phyloP scores from a whole-genome alignment of 1,140 invertebrate genomes.

The Aphis gossypii region DNA sequence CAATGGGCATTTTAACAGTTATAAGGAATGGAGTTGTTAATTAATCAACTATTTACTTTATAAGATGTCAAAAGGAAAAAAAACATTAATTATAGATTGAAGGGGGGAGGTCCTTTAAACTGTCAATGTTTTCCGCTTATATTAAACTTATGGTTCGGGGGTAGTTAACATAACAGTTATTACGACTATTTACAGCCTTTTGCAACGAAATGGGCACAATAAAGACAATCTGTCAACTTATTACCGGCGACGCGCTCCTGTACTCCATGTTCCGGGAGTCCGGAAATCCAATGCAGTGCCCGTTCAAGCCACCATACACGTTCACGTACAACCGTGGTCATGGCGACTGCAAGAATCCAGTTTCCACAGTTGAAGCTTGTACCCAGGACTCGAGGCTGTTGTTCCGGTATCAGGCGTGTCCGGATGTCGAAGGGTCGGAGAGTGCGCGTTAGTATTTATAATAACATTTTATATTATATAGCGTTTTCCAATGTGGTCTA shows the following conservation, averaged over 20 bases:
- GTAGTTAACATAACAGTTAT: neutral
- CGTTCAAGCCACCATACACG: slow-evolving; percentile 78
- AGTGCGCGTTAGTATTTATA: slow-evolving; percentile 72
- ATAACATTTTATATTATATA: neutral
- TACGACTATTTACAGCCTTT: slow-evolving; percentile 66
- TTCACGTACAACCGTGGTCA: slow-evolving; percentile 82
- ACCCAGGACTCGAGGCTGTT: slow-evolving; percentile 71
- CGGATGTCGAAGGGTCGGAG: slow-evolving; percentile 71
- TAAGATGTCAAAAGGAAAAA: neutral
- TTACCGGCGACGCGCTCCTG: slow-evolving; percentile 75
- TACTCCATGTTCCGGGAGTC: slow-evolving; percentile 78
- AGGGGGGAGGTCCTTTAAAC: neutral
- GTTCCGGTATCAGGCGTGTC: slow-evolving; percentile 73
- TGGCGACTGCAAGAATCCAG: slow-evolving; percentile 77
- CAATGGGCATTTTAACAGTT: neutral
- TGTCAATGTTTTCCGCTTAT: neutral
- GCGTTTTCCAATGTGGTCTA: too few species aligned
- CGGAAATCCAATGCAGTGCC: slow-evolving; percentile 73
- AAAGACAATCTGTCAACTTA: slow-evolving; percentile 71
- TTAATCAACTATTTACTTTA: neutral
- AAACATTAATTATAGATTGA: neutral
- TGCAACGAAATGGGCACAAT: slow-evolving; percentile 68
- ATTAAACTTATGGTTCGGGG: neutral
- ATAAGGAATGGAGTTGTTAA: neutral
- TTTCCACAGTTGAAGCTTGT: slow-evolving; percentile 72